These are phyloP conservation scores for Enteromius radiatus DNA, from an alignment of 2,797 vertebrate genomes.

Conservation along the genomic window DNA sequence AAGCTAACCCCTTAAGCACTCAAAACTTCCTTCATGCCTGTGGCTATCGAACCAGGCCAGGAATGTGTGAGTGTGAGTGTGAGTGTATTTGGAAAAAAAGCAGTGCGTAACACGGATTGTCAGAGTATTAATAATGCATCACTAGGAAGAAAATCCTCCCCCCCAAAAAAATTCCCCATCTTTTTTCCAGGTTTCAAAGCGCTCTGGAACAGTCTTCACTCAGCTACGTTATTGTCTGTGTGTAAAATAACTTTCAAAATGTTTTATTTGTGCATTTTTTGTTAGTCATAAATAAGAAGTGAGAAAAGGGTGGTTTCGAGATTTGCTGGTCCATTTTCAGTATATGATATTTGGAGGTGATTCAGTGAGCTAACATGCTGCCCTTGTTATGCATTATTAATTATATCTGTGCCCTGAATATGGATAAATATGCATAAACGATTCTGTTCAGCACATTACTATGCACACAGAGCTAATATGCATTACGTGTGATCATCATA, in stretches of 20 bases:
- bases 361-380: constrained; percentile 5
- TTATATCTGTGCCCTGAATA: constrained; percentile 42
- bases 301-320: background rate
- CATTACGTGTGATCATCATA: constrained; percentile 34
- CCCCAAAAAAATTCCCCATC: background rate
- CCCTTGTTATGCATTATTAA: constrained; percentile 54
- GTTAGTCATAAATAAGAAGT: background rate
- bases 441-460: constrained; percentile 40
- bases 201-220: background rate
- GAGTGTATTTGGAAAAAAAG: constrained; percentile 18
- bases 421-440: constrained; percentile 50
- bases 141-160: background rate
- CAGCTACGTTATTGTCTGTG: background rate
- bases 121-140: constrained; percentile 48
- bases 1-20: constrained; percentile 32
- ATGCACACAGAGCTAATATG: constrained; percentile 34
- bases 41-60: background rate
- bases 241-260: background rate
- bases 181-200: background rate
- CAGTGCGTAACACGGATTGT: constrained; percentile 20
- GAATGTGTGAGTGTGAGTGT: constrained; percentile 1
- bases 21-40: constrained; percentile 15
- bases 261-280: constrained; percentile 7
- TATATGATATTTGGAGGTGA: background rate
- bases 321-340: background rate